A percentile compares a stretch with the other conserved stretches of the same genome.
phyloP scores from a whole-genome alignment of 2,888 invertebrate genomes.

The Pollenia angustigena region DNA sequence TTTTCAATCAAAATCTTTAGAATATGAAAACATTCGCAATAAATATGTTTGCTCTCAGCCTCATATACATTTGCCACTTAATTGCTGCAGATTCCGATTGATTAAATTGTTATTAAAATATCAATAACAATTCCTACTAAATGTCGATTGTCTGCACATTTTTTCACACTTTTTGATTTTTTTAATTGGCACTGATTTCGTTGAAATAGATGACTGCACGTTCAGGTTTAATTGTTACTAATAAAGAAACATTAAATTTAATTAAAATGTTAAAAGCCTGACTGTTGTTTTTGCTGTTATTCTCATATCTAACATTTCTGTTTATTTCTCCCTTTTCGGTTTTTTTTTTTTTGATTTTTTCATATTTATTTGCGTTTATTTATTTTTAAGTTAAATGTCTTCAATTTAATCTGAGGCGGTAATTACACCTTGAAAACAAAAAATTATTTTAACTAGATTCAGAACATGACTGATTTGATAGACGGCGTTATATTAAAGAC shows the following conservation, averaged over 20 bases:
- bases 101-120: slow-evolving; percentile 27
- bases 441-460: slow-evolving; percentile 20
- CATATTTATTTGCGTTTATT: slow-evolving; percentile 26
- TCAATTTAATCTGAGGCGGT: slow-evolving; percentile 22
- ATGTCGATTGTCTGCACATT: slow-evolving; percentile 28
- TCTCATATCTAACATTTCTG: slow-evolving; percentile 45
- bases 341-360: slow-evolving; percentile 19
- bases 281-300: slow-evolving; percentile 24
- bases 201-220: slow-evolving; percentile 43
- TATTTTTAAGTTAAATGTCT: slow-evolving; percentile 21
- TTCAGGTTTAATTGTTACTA: slow-evolving; percentile 50
- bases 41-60: not conserved
- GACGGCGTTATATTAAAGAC: slow-evolving; percentile 34
- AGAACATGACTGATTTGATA: slow-evolving; percentile 34
- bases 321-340: not conserved
- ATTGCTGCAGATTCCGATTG: not conserved
- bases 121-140: not conserved
- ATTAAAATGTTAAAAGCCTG: slow-evolving; percentile 38
- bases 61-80: not conserved
- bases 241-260: slow-evolving; percentile 42
- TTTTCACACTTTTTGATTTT: slow-evolving; percentile 26
- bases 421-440: slow-evolving; percentile 48
- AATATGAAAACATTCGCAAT: not conserved
- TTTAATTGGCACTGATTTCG: slow-evolving; percentile 47
- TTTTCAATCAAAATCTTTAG: too few relatives aligned